These are phyloP conservation scores for Teleopsis dalmanni DNA, from an alignment of 1,140 invertebrate species.

Conservation along the genomic window DNA sequence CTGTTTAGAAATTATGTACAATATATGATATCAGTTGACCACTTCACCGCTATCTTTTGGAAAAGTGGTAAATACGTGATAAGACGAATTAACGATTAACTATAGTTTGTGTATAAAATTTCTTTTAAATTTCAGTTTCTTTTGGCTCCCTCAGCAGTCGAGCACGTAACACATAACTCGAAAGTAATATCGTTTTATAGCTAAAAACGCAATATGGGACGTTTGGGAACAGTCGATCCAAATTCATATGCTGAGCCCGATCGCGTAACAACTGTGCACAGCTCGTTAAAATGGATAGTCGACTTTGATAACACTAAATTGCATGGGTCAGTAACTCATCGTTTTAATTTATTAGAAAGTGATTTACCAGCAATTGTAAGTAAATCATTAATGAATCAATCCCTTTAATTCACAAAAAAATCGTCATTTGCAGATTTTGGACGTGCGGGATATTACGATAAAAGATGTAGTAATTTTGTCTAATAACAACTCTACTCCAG, in stretches of 20 bases:
- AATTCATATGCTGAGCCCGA: conserved; percentile 64
- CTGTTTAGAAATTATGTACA: too few relatives aligned
- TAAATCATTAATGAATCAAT: not conserved
- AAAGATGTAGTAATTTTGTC: conserved; percentile 49
- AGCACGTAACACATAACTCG: too few relatives aligned
- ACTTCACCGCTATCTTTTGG: too few relatives aligned
- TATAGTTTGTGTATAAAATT: too few relatives aligned
- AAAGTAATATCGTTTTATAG: too few relatives aligned
- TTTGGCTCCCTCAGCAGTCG: too few relatives aligned
- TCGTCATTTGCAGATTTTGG: conserved; percentile 62
- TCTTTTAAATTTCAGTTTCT: too few relatives aligned
- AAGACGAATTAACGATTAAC: too few relatives aligned
- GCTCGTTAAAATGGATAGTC: conserved; percentile 57
- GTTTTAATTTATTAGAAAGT: conserved; percentile 51
- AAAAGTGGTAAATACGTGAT: too few relatives aligned
- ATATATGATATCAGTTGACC: too few relatives aligned
- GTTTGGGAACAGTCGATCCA: conserved; percentile 51
- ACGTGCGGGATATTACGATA: conserved; percentile 66
- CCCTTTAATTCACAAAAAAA: not conserved
- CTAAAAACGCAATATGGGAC: conserved; percentile 38
- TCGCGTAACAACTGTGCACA: conserved; percentile 52
- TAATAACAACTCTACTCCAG: conserved; percentile 45
- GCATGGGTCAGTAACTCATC: conserved; percentile 51
- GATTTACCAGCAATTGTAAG: conserved; percentile 56
- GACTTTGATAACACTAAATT: conserved; percentile 59